phyloP scores from a whole-genome alignment of 2,797 vertebrate genomes.

The Siniperca obscura region DNA sequence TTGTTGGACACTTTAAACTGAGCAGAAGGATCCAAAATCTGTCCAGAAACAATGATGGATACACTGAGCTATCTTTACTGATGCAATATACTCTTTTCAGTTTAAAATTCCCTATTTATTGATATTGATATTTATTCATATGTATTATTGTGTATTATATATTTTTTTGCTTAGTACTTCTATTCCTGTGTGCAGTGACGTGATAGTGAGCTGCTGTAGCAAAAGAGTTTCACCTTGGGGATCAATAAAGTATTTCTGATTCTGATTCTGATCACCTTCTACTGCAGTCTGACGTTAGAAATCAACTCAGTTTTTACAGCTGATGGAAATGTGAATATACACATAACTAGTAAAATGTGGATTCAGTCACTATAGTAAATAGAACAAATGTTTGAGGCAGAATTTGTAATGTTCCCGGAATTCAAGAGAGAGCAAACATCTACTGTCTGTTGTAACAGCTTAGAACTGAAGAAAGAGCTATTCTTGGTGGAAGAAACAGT shows the following conservation, averaged over 20 bases:
- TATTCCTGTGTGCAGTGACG: no score
- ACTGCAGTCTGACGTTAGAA: not conserved
- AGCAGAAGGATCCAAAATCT: not conserved
- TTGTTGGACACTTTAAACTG: constrained; percentile 2
- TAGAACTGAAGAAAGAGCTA: constrained; percentile 48
- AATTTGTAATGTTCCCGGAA: constrained; percentile 34
- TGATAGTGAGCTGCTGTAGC: no score
- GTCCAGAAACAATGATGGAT: not conserved
- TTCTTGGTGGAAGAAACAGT: constrained; percentile 55
- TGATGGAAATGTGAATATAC: constrained; percentile 28
- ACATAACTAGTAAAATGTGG: constrained; percentile 21
- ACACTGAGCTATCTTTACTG: not conserved
- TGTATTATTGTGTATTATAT: no score
- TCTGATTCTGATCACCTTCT: not conserved
- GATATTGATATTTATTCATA: no score
- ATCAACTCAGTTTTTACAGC: constrained; percentile 10
- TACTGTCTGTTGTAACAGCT: constrained; percentile 37
- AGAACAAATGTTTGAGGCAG: constrained; percentile 39
- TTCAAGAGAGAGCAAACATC: constrained; percentile 27
- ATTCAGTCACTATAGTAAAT: constrained; percentile 26
- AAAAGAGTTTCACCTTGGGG: no score
- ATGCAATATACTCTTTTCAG: no score
- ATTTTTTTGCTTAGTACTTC: no score
- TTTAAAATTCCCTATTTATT: no score
- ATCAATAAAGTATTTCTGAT: no score